Conservation (phyloP, 2,888 invertebrate species). For the Nephrotoma appendiculata region DNA sequence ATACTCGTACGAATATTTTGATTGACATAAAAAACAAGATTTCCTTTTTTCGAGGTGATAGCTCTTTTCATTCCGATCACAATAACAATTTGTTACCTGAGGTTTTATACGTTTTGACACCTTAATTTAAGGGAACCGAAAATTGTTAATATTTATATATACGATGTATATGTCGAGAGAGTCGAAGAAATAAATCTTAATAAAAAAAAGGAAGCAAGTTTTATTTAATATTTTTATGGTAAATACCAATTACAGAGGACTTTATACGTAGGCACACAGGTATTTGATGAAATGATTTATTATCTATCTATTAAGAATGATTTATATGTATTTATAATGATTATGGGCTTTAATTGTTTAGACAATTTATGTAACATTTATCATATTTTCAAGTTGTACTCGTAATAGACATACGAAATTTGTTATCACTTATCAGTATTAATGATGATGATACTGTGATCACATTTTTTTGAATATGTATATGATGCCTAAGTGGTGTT, state of each 20-base stretch:
- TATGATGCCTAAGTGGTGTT: not conserved
- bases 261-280: not conserved
- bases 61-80: not conserved
- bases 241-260: not conserved
- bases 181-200: not conserved
- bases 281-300: not conserved
- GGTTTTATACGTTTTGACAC: constrained; percentile 1
- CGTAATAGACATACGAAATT: not conserved
- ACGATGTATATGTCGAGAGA: not conserved
- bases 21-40: not conserved
- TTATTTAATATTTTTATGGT: not conserved
- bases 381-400: not conserved
- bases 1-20: not conserved
- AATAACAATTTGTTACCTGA: constrained; percentile 1
- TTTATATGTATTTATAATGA: not conserved
- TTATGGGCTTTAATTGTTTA: not conserved
- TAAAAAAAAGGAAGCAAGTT: not conserved
- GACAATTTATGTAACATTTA: not conserved
- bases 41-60: not conserved
- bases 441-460: not conserved
- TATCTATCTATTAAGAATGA: not conserved
- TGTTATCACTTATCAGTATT: not conserved
- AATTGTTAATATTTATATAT: not conserved
- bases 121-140: not conserved
- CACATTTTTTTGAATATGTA: not conserved